Evolutionary conservation across 2,888 invertebrate species (phyloP), one percentile per base, ranked within the genome.

Genomic region (Thera britannica): DNA sequence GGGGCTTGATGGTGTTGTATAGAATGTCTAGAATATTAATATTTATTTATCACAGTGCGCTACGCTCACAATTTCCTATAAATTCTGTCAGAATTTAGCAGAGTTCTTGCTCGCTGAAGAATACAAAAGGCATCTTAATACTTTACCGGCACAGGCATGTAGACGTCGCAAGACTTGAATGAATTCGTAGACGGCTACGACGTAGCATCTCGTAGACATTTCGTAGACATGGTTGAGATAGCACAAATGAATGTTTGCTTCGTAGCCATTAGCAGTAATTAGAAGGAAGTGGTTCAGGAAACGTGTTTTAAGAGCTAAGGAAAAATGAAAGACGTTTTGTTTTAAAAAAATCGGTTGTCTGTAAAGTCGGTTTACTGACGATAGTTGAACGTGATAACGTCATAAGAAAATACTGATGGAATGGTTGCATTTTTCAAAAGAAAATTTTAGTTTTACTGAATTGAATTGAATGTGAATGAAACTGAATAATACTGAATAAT

Each of bases 111-210:
- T 8, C 55, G 38, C n/a, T n/a, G 8, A 41, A 7, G 5, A 58
- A 46, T 58, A 46, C 41, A 12, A 34, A 46, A 35, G 11, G 48
- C 44, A 44, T 44, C 23, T 57, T 57, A 57, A 57, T 44, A 44
- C 56, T 2, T 9, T 35, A 35, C 44, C 3, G 44, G 44, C 9
- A 46, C 44, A 9, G 54, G 6, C 36, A 36, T 51, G 6, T n/a
- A 58, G 4, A 3, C 44, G 8, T 12, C 12, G 57, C 41, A 46
- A 54, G 44, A 9, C 46, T 58, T 35, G 38, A 49, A 62, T 46
- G 46, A 62, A 48, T 62, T 57, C 61, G 65, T 52, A 64, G 44
- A 64, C 44, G 35, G 52, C 58, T 59, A 59, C 65, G 54, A 9
- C 58, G 54, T 59, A 65, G 65, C 59, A 56, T 55, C 34, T 46